Evolutionary conservation across 2,888 invertebrate genomes (phyloP).

Genomic region (Pegoplata infirma): DNA sequence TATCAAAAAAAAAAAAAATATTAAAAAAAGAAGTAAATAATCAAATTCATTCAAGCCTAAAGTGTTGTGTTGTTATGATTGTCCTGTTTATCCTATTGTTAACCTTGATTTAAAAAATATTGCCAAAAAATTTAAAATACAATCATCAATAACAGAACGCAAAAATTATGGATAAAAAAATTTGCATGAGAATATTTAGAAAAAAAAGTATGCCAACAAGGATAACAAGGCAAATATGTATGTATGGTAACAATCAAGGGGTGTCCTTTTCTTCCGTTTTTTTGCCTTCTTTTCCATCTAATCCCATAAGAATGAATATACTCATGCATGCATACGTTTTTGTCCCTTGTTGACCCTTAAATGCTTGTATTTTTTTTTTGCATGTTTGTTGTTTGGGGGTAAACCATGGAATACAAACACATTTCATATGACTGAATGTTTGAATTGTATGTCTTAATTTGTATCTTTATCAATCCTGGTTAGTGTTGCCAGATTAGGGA

Average conservation of each 20-base stretch:
- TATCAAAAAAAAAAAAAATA: constrained; percentile 32
- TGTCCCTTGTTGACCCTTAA: constrained; percentile 60
- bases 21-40: constrained; percentile 26
- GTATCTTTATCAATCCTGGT: constrained; percentile 6
- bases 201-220: background rate
- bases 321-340: background rate
- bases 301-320: constrained; percentile 44
- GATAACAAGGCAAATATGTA: no score
- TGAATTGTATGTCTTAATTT: constrained; percentile 17
- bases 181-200: constrained; percentile 52
- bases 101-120: constrained; percentile 60
- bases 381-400: constrained; percentile 39
- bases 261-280: constrained; percentile 46
- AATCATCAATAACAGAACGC: constrained; percentile 16
- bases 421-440: constrained; percentile 14
- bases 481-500: no score
- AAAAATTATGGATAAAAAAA: constrained; percentile 14
- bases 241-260: constrained; percentile 49
- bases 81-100: constrained; percentile 58
- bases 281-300: constrained; percentile 7
- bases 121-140: constrained; percentile 44
- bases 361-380: no score
- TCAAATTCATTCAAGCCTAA: constrained; percentile 58
- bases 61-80: constrained; percentile 58
- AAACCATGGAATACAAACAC: constrained; percentile 43